Base-by-base conservation (phyloP, 2,797 vertebrate genomes). In the Cottoperca gobio region DNA sequence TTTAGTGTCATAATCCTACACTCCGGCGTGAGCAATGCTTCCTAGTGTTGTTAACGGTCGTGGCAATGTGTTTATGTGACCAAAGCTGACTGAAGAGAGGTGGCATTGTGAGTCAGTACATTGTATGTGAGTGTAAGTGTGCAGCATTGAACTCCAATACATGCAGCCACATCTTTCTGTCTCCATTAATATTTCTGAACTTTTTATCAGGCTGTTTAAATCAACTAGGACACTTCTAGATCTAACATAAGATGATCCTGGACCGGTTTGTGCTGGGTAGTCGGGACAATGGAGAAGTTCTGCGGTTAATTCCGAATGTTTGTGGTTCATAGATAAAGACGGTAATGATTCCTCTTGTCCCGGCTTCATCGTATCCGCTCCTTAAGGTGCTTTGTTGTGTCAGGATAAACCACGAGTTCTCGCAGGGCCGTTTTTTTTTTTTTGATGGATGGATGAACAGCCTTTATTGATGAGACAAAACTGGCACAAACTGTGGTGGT, bases 61-160 rank as follows among this genome's bases (percentile, higher is more conserved):
- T 58, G 64, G 53, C 24, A 28, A 4, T 24, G 39, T 71, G 48
- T 54, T 76, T 19, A 60, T 72, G 37, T 62, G 67, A 54, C 35
- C 52, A 53, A 33, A 55, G 31, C 33, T 50, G 66, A 62, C 26
- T 4, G 8, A 43, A 40, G 23, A 39, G 1, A 2, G 13, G 13
- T 19, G 9, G 64, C 21, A 23, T 12, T 54, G 49, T 71, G 43
- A 54, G 24, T 16, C 13, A 37, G 35, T 31, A 21, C 28, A 73
- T 7, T 16, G 6, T 13, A 12, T 26, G 52, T 53, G 33, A 19
- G 58, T 68, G 5, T 31, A 26, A n/a, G 35, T 57, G 45, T 49
- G 35, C 54, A 28, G 62, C 62, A 37, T 14, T 40, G 9, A 57
- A 71, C 35, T 24, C 11, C 8, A 33, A 31, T 24, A 23, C 11